These are phyloP conservation scores for Rhinoderma darwinii DNA, from an alignment of 2,113 vertebrate genomes.

Conservation along the genomic window DNA sequence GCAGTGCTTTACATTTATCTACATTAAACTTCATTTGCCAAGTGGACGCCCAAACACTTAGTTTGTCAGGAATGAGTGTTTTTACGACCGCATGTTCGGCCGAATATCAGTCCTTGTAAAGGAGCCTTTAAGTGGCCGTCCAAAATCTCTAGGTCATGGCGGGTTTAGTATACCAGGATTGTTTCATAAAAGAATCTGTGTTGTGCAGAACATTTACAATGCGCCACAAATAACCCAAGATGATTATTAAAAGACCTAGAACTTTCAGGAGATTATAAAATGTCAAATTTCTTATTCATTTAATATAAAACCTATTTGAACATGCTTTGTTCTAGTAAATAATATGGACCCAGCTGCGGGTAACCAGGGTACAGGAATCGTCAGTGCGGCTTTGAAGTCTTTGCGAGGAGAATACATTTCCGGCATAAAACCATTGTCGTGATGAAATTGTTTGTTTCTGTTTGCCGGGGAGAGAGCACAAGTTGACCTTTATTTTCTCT, in stretches of 20 bases:
- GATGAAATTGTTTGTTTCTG: slow-evolving; percentile 34
- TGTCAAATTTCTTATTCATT: slow-evolving; percentile 43
- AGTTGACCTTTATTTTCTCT: slow-evolving; percentile 34
- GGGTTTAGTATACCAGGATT: neutral
- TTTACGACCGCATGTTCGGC: no score
- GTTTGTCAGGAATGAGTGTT: no score
- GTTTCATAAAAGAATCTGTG: neutral
- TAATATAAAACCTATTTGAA: slow-evolving; percentile 26
- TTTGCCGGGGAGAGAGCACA: slow-evolving; percentile 16
- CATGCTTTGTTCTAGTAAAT: slow-evolving; percentile 46
- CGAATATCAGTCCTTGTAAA: no score
- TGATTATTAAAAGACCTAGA: neutral
- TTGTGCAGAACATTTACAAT: neutral
- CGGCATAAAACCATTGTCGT: neutral
- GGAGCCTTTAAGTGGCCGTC: no score
- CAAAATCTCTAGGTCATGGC: no score
- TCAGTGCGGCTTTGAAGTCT: slow-evolving; percentile 44
- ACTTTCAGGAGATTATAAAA: slow-evolving; percentile 40
- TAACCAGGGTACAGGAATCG: slow-evolving; percentile 26
- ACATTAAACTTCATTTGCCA: no score
- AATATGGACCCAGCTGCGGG: slow-evolving; percentile 34
- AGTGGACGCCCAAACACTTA: no score
- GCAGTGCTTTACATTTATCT: no score
- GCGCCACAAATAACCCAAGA: neutral
- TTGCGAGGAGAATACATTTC: slow-evolving; percentile 36